These are phyloP conservation scores for Ceratoteleas bidentatus DNA, from an alignment of 1,140 invertebrate species.

Conservation along the genomic window DNA sequence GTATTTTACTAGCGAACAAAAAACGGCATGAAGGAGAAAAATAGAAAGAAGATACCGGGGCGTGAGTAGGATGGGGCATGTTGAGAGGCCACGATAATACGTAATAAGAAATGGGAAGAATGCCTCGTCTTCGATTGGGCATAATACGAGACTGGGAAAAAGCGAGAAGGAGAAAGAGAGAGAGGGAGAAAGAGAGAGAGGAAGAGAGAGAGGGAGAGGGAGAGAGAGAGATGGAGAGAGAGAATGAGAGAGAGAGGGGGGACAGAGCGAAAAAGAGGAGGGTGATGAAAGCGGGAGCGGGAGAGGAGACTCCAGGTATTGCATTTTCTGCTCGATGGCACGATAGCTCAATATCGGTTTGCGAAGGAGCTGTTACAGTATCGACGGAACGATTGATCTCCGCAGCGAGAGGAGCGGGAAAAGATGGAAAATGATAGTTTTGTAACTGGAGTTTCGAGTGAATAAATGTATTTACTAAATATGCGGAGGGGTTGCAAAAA, in stretches of 20 bases:
- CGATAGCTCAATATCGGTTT: slow-evolving; percentile 52
- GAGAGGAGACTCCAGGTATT: slow-evolving; percentile 60
- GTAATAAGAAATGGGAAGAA: slow-evolving; percentile 51
- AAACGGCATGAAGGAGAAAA: slow-evolving; percentile 12
- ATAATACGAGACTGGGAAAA: slow-evolving; percentile 22
- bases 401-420: slow-evolving; percentile 20
- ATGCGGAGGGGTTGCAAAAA: too few relatives aligned
- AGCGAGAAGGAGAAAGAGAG: too few relatives aligned
- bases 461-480: too few relatives aligned
- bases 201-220: too few relatives aligned
- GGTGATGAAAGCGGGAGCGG: too few relatives aligned
- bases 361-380: slow-evolving; percentile 30
- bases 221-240: too few relatives aligned
- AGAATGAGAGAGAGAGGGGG: too few relatives aligned
- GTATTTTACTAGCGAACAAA: slow-evolving; percentile 17
- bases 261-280: too few relatives aligned
- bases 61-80: slow-evolving; percentile 15
- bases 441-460: too few relatives aligned
- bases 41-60: not conserved
- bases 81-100: slow-evolving; percentile 35
- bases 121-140: slow-evolving; percentile 37
- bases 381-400: slow-evolving; percentile 49
- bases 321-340: slow-evolving; percentile 65
- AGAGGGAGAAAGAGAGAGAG: too few relatives aligned
- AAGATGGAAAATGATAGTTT: slow-evolving; percentile 25